A percentile compares a stretch with the other conserved stretches of the same genome.
These are phyloP conservation scores for Acanthiza pusilla DNA, from an alignment of 2,797 vertebrate genomes.

Conservation along the genomic window DNA sequence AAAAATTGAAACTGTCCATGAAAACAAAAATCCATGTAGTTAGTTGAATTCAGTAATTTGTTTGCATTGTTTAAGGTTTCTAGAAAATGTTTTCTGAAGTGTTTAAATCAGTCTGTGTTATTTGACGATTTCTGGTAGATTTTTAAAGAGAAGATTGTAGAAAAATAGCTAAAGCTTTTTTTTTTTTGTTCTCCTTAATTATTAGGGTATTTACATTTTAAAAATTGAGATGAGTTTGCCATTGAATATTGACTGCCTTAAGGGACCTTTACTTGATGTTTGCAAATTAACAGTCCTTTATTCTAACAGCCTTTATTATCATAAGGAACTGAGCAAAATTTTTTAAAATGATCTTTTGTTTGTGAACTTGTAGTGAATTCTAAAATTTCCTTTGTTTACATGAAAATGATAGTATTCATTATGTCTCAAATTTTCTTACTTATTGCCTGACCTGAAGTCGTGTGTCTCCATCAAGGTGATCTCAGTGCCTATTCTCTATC, in stretches of 20 bases:
- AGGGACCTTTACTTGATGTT: not conserved
- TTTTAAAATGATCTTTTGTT: not conserved
- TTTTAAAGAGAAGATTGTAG: not conserved
- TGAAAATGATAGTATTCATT: not conserved
- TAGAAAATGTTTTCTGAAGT: not conserved
- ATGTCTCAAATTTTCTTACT: not conserved
- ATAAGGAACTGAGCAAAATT: not conserved
- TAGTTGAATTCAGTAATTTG: not conserved
- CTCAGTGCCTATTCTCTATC: not conserved
- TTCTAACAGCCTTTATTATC: not conserved
- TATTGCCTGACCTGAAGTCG: not conserved
- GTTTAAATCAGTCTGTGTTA: not conserved
- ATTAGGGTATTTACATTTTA: not conserved
- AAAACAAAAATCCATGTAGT: not conserved
- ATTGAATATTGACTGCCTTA: not conserved
- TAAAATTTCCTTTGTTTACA: accelerated
- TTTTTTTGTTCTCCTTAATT: not conserved
- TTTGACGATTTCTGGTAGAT: not conserved
- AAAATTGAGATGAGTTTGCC: not conserved
- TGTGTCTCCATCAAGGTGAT: not conserved
- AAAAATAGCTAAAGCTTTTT: not conserved
- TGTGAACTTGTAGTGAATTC: not conserved
- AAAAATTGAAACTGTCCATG: not conserved
- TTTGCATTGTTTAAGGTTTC: not conserved
- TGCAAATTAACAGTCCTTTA: not conserved